Evolutionary conservation across 2,113 vertebrate species (phyloP).

Genomic region (Gymnobelideus leadbeateri): DNA sequence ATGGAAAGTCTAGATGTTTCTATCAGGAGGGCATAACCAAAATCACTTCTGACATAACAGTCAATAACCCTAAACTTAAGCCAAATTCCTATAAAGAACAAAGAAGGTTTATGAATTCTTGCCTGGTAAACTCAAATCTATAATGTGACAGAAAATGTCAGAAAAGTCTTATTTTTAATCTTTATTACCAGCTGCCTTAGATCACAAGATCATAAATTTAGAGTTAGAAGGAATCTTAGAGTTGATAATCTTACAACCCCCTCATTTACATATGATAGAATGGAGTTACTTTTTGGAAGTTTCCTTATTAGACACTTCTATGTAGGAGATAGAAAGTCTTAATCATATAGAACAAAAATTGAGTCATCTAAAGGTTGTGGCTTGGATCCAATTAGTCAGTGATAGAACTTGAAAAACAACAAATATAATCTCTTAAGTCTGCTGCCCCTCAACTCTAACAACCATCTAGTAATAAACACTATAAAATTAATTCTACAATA

Average conservation of each 20-base stretch:
- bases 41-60: neutral
- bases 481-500: conserved; percentile 44
- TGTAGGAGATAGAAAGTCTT: conserved; percentile 62
- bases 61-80: conserved; percentile 17
- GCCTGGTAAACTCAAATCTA: conserved; percentile 45
- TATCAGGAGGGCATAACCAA: conserved; percentile 19
- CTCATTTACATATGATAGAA: neutral
- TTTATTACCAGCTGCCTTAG: conserved; percentile 58
- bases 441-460: conserved; percentile 40
- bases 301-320: conserved; percentile 64
- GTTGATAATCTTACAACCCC: neutral
- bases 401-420: conserved; percentile 1
- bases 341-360: conserved; percentile 60
- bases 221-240: neutral
- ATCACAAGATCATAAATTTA: neutral
- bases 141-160: conserved; percentile 55
- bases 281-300: conserved; percentile 49
- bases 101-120: conserved; percentile 48
- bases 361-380: conserved; percentile 64
- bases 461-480: conserved; percentile 28
- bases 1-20: conserved; percentile 32
- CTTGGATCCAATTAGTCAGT: conserved; percentile 55
- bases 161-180: conserved; percentile 47
- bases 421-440: conserved; percentile 29
- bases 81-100: conserved; percentile 25